Evolutionary conservation across 2,888 invertebrate species (phyloP).

Genomic region (Hyposoter didymator): DNA sequence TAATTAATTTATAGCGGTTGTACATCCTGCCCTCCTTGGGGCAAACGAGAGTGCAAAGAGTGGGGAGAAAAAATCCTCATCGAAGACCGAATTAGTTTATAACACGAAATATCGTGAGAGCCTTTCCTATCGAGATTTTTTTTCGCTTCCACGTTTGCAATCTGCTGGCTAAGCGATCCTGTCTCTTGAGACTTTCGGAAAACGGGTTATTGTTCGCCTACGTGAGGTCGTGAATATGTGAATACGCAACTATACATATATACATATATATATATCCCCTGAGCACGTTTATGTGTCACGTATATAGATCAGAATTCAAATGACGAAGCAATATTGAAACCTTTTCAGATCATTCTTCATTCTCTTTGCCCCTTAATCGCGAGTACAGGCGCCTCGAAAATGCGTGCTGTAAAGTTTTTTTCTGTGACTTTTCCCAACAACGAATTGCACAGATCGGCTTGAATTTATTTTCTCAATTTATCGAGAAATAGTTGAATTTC

Average conservation of each 20-base stretch:
- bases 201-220: constrained; percentile 44
- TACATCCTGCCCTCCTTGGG: constrained; percentile 32
- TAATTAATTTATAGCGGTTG: constrained; percentile 67
- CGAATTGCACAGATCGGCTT: neutral
- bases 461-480: no score
- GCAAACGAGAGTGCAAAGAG: neutral
- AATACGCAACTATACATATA: neutral
- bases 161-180: constrained; percentile 1
- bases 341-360: constrained; percentile 47
- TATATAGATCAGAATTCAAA: neutral
- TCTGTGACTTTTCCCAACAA: neutral
- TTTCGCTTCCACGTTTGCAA: constrained; percentile 1
- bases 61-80: constrained; percentile 30
- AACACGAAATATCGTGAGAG: neutral
- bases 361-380: constrained; percentile 1
- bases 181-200: constrained; percentile 28
- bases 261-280: neutral
- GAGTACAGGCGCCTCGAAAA: constrained; percentile 1
- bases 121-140: constrained; percentile 15
- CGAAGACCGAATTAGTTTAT: constrained; percentile 36
- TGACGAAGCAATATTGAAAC: constrained; percentile 52
- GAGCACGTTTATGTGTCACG: neutral
- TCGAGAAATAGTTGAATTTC: no score
- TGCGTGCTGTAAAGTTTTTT: neutral
- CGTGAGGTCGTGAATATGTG: neutral